Percentiles rank a stretch among this genome's conserved stretches.
These are phyloP conservation scores for Selene dorsalis DNA, from an alignment of 2,797 vertebrate genomes.

Conservation along the genomic window DNA sequence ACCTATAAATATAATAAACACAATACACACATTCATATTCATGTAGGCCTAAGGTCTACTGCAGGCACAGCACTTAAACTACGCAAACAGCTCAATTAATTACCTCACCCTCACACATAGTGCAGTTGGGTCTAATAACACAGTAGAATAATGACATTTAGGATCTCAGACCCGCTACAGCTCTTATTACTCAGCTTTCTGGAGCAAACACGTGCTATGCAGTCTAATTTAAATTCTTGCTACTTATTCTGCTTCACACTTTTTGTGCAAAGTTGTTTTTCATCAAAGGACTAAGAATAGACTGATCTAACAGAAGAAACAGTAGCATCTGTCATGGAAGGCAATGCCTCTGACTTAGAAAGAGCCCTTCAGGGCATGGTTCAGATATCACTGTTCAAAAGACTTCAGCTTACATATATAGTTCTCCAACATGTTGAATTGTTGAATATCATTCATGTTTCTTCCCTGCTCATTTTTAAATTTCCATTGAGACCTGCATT, in stretches of 20 bases:
- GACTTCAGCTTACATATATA: conserved; percentile 56
- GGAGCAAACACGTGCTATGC: conserved; percentile 9
- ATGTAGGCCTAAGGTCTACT: conserved; percentile 9
- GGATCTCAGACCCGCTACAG: neutral
- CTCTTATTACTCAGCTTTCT: conserved; percentile 25
- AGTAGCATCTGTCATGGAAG: conserved; percentile 9
- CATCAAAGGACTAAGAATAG: conserved; percentile 53
- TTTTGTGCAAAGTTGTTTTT: conserved; percentile 33
- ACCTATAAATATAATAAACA: neutral
- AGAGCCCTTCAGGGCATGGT: conserved; percentile 28
- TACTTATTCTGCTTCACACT: conserved; percentile 18
- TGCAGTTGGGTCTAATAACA: neutral
- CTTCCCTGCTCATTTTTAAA: conserved; percentile 31
- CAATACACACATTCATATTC: conserved; percentile 6
- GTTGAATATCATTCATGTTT: conserved; percentile 9
- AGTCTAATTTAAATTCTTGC: conserved; percentile 52
- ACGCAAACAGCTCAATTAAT: neutral
- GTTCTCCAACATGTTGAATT: conserved; percentile 2
- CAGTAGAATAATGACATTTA: conserved; percentile 25
- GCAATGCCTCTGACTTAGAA: conserved; percentile 17
- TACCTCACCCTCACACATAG: neutral
- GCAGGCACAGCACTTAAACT: neutral
- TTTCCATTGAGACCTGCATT: conserved; percentile 60
- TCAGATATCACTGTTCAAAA: conserved; percentile 47
- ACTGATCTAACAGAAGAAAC: conserved; percentile 26